Evolutionary conservation across 2,888 invertebrate genomes (phyloP).

Genomic region (Ormyrus nitidulus): DNA sequence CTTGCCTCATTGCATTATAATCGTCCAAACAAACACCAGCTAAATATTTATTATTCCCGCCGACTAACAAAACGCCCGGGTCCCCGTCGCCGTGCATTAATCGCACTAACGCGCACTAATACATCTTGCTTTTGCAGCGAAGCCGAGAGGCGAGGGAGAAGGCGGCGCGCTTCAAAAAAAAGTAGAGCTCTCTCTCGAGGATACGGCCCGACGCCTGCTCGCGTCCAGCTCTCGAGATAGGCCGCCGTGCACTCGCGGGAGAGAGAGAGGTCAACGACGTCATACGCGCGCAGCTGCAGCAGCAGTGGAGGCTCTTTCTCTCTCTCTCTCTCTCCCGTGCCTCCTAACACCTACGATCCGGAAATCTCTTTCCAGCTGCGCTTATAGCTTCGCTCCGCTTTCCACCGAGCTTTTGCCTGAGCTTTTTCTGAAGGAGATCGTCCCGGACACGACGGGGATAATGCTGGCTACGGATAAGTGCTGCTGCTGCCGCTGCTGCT

Average conservation of each 20-base stretch:
- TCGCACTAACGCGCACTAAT: conserved; percentile 32
- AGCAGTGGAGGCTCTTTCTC: not conserved
- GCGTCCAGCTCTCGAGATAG: conserved; percentile 12
- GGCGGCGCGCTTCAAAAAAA: not conserved
- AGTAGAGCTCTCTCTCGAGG: not conserved
- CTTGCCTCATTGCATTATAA: too few species aligned
- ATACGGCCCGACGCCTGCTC: not conserved
- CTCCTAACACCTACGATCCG: conserved; percentile 47
- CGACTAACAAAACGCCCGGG: not conserved
- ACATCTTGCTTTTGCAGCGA: conserved; percentile 38
- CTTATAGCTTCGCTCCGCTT: not conserved
- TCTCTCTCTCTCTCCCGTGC: not conserved
- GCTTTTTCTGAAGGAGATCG: not conserved
- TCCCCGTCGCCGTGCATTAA: too few species aligned
- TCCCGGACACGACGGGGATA: too few species aligned
- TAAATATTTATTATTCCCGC: too few species aligned
- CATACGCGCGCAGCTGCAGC: conserved; percentile 26
- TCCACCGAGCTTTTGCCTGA: conserved; percentile 3
- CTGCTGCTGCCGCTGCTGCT: too few species aligned
- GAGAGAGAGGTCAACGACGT: conserved; percentile 53
- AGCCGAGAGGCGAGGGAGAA: not conserved
- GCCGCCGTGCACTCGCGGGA: conserved; percentile 43
- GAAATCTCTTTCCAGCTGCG: conserved; percentile 33
- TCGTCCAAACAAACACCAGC: too few species aligned
- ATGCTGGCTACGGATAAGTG: too few species aligned